phyloP scores from a whole-genome alignment of 2,113 vertebrate genomes.

The Numida meleagris region DNA sequence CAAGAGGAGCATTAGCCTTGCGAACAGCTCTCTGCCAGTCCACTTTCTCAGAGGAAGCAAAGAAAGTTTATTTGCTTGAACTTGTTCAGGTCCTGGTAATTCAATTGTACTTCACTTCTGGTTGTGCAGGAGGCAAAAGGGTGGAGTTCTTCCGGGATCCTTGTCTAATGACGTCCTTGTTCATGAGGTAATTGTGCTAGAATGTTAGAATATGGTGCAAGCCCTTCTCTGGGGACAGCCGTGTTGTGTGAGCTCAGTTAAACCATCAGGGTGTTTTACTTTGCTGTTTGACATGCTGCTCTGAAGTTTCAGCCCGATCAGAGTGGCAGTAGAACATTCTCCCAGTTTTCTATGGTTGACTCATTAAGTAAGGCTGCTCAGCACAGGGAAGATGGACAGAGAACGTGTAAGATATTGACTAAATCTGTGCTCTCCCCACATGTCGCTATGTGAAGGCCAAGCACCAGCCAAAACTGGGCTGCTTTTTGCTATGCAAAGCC shows the following conservation, averaged over 20 bases:
- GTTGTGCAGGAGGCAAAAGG: constrained; percentile 31
- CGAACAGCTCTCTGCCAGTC: not conserved
- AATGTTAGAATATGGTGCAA: not conserved
- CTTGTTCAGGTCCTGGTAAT: not conserved
- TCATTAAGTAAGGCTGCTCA: not conserved
- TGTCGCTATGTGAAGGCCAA: not conserved
- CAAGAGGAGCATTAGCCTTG: not conserved
- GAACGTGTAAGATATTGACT: not conserved
- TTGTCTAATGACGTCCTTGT: not conserved
- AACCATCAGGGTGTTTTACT: not conserved
- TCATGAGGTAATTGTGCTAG: not conserved
- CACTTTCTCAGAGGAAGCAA: not conserved
- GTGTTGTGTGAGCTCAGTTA: not conserved
- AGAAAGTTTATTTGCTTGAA: not conserved
- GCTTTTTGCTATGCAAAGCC: not conserved
- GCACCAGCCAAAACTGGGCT: not conserved
- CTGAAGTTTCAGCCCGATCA: not conserved
- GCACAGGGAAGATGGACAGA: not conserved
- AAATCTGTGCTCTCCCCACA: not conserved
- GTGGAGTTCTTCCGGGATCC: not conserved
- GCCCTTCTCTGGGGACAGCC: not conserved
- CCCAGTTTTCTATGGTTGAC: not conserved
- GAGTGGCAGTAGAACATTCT: not conserved
- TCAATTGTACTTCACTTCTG: not conserved
- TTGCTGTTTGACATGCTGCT: not conserved